Percentiles rank a stretch among this genome's conserved stretches.
These are phyloP conservation scores for Lethenteron reissneri DNA, from an alignment of 2,113 vertebrate genomes.

Conservation along the genomic window DNA sequence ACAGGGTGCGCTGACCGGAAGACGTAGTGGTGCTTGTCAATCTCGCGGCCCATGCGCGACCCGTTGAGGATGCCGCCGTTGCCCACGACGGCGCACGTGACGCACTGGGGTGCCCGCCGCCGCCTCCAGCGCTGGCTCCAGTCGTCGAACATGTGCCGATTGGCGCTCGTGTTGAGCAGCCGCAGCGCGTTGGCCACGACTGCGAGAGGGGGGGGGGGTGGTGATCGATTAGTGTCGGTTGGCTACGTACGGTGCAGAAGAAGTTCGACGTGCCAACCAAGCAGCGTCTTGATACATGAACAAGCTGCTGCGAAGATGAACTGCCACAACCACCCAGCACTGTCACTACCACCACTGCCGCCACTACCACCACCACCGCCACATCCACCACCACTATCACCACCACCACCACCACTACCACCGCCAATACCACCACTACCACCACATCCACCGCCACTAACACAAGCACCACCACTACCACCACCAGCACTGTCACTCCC, in stretches of 20 bases:
- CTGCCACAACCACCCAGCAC: not conserved
- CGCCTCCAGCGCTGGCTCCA: slow-evolving; percentile 12
- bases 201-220: slow-evolving; percentile 11
- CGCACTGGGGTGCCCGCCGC: slow-evolving; percentile 8
- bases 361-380: not conserved
- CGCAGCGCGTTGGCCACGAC: slow-evolving; percentile 23
- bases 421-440: no score
- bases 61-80: slow-evolving; percentile 33
- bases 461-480: not conserved
- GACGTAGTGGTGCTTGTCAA: slow-evolving; percentile 35
- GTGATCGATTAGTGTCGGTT: no score
- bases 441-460: no score
- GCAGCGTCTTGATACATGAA: no score
- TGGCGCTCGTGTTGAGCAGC: slow-evolving; percentile 28
- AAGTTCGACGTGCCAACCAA: no score
- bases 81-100: slow-evolving; percentile 29
- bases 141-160: slow-evolving; percentile 23
- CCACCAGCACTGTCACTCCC: no score
- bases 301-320: not conserved
- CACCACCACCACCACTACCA: no score
- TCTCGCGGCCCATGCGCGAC: slow-evolving; percentile 30
- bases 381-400: no score
- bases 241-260: no score
- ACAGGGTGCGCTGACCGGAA: slow-evolving; percentile 24
- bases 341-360: not conserved